These are phyloP conservation scores for Lapara coniferarum DNA, from an alignment of 2,888 invertebrate genomes.

Conservation along the genomic window DNA sequence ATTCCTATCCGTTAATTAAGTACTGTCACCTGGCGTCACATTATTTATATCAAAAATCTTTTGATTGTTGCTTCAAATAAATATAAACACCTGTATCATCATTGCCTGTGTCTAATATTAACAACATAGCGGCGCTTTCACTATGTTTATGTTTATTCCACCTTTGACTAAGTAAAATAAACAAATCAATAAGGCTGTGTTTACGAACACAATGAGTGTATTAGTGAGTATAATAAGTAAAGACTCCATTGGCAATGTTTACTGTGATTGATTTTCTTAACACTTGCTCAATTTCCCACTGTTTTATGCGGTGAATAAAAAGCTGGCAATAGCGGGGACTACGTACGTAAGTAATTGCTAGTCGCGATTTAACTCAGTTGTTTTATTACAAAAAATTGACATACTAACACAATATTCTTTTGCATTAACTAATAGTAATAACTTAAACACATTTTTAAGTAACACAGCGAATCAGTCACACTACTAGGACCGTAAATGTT, in stretches of 20 bases:
- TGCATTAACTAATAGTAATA: conserved; percentile 65
- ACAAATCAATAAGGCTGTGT: background rate
- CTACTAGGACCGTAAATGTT: conserved; percentile 37
- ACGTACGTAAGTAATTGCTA: conserved; percentile 62
- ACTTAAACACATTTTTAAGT: conserved; percentile 58
- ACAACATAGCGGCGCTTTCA: background rate
- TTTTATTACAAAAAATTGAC: conserved; percentile 76
- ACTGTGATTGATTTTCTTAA: conserved; percentile 68
- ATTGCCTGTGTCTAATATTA: background rate
- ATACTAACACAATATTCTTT: conserved; percentile 54
- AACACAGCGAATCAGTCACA: conserved; percentile 42
- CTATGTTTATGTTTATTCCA: background rate
- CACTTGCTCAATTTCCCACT: conserved; percentile 75
- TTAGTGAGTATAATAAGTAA: background rate
- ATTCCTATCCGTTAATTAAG: background rate
- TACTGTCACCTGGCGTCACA: background rate
- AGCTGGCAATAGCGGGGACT: conserved; percentile 46
- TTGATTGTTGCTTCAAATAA: background rate
- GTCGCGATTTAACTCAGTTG: conserved; percentile 60
- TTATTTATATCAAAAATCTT: background rate
- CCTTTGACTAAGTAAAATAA: background rate
- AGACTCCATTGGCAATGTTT: conserved; percentile 34
- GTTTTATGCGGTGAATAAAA: conserved; percentile 43
- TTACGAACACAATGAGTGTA: background rate
- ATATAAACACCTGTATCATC: background rate